A percentile compares a stretch with the other conserved stretches of the same genome.
phyloP scores from a whole-genome alignment of 2,797 vertebrate genomes.

The Acanthopagrus latus region DNA sequence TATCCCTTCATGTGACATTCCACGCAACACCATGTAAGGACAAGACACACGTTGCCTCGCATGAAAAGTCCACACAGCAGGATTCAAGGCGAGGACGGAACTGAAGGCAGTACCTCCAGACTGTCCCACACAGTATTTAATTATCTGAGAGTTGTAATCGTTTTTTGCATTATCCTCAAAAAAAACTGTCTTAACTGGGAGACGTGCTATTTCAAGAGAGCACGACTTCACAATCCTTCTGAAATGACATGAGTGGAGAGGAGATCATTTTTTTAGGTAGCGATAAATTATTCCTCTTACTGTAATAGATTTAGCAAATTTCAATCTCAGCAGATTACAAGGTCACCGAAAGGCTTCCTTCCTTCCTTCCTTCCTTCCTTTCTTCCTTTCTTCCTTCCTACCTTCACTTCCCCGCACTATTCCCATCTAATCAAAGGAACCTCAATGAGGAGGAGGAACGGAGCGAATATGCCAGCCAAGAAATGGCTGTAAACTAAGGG shows the following conservation, averaged over 20 bases:
- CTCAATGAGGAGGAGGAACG: constrained; percentile 11
- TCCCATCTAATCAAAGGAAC: constrained; percentile 22
- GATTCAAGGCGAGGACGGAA: background rate
- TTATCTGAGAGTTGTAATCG: constrained; percentile 17
- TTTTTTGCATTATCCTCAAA: constrained; percentile 25
- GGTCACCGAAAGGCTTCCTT: background rate
- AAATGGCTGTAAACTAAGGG: constrained; percentile 69
- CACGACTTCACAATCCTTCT: background rate
- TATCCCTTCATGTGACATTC: constrained; percentile 1
- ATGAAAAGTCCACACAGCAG: background rate
- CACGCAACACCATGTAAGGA: background rate
- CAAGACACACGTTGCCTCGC: background rate
- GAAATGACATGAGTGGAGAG: background rate
- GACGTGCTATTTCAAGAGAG: constrained; percentile 2
- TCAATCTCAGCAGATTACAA: constrained; percentile 1
- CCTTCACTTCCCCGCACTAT: background rate
- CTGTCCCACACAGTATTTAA: constrained; percentile 16
- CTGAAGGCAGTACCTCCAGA: background rate
- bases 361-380: too few relatives aligned
- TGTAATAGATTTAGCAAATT: background rate
- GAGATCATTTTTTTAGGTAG: background rate
- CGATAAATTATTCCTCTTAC: background rate
- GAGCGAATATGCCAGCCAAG: constrained; percentile 34
- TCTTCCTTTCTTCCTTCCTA: too few relatives aligned
- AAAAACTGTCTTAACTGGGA: constrained; percentile 36